Base-by-base conservation (phyloP, 1,140 invertebrate genomes). In the Drosophila trapezifrons region DNA sequence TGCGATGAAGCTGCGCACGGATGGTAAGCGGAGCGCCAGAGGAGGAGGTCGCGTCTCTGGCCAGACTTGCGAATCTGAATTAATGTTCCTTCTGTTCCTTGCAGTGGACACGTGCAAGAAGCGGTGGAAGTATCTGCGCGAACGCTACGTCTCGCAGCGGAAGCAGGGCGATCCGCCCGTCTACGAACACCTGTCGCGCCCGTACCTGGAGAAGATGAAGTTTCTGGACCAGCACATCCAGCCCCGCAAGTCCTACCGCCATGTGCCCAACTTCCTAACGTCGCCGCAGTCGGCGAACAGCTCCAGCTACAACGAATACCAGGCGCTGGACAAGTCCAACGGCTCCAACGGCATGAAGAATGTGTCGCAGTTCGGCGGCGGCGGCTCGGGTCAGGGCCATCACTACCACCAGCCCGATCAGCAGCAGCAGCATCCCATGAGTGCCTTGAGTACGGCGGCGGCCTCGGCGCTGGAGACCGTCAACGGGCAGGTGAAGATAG, bases 121-220 rank as follows among this genome's bases (percentile, higher is more conserved):
- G 63, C 90, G 91, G 3, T 92, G 91, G 91, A 92, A 92, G 57
- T 92, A 92, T 51, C 54, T 92, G n/a, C 79, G 91, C 7, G 91
- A 92, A 40, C 87, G 91, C 1, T 92, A 92, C 66, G 91, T 92
- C 12, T 91, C 90, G 3, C 91, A 92, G 45, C 78, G 90, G 2
- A 92, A 92, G 54, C 89, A 91, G 56, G 87, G 90, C 8, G 91
- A 91, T 56, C 85, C 91, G 13, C 91, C 91, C 8, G 85, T 89
- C 20, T 92, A 92, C 58, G 91, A 92, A 56, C 91, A 92, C 62
- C 57, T 92, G 40, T 92, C 91, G 10, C 79, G 91, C 5, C 91
- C 91, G 6, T 92, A 92, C 59, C 62, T 92, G 38, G 91, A 92
- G 58, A 92, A 92, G 75, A 92, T 92, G 91, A 92, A 92, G 74